Conservation (phyloP, 2,888 invertebrate species). For the Therioaphis trifolii region DNA sequence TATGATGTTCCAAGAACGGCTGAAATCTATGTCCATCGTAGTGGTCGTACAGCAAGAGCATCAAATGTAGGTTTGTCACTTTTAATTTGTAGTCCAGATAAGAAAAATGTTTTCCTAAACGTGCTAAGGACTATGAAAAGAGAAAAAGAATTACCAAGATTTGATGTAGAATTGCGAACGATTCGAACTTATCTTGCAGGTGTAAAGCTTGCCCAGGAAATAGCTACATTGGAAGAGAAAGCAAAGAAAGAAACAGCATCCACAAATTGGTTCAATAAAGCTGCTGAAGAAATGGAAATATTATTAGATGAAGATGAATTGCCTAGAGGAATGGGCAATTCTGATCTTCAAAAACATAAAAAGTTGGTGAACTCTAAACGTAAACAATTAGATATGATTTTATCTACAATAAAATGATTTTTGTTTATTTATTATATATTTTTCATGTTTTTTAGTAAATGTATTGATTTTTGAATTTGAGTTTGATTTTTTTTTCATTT, state of each 20-base stretch:
- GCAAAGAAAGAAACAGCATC: conserved; percentile 76
- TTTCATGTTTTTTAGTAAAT: neutral
- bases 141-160: conserved; percentile 62
- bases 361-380: conserved; percentile 44
- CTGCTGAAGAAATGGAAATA: conserved; percentile 91
- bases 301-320: conserved; percentile 78
- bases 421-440: neutral
- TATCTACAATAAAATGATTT: conserved; percentile 47
- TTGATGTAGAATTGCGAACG: conserved; percentile 6
- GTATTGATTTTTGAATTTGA: neutral
- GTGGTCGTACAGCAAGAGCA: conserved; percentile 95
- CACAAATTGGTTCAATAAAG: conserved; percentile 86
- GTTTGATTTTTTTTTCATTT: too few relatives aligned
- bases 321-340: conserved; percentile 50
- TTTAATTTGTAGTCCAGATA: conserved; percentile 89
- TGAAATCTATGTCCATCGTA: conserved; percentile 96
- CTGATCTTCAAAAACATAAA: conserved; percentile 51
- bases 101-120: conserved; percentile 81
- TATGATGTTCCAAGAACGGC: conserved; percentile 95
- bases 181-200: neutral
- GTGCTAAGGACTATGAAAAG: conserved; percentile 79
- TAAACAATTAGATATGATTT: conserved; percentile 50
- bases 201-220: conserved; percentile 50
- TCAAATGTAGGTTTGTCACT: conserved; percentile 86
- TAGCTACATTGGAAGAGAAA: conserved; percentile 72